Evolutionary conservation across 2,797 vertebrate genomes (phyloP), one percentile per base, ranked within the genome.

Genomic region (Anomalospiza imberbis): DNA sequence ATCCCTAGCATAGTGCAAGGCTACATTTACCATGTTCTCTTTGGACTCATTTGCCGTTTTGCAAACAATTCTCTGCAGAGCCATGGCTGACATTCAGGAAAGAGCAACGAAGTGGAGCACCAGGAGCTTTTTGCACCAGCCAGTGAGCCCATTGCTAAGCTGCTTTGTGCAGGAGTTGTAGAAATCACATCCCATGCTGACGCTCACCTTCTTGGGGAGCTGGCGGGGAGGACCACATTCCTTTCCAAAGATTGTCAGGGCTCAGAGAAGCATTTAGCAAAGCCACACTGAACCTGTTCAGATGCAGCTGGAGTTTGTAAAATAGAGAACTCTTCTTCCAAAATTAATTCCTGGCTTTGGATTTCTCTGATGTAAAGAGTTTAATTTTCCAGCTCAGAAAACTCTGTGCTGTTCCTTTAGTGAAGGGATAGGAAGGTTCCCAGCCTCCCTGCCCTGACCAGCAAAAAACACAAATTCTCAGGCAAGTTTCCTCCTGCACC

Each of bases 311-410:
- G 50, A 91, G 53, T 78, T 81, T 55, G 34, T 65, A 86, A 91
- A 90, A 91, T 47, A 68, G 77, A 54, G 74, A 92, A 71, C 61
- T 55, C 79, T 86, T 92, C 92, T 91, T 89, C 89, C 85, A 70
- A 83, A 95, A 91, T 94, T 85, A 93, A 92, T 93, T 91, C 83
- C 66, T 81, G 84, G 55, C 75, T 89, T 94, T 84, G 66, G 74
- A 92, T 93, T 90, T 3, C 4, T 66, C 66, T 91, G 55, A 85
- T 88, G 79, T 87, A 76, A 68, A 91, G 36, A 77, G 66, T 91
- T 74, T 95, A 95, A 93, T 96, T 96, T 96, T 96, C 93, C 92
- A 95, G 78, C 85, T 91, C 94, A 95, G 78, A 88, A 89, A 96
- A 85, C 66, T 54, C 88, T 51, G 29, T 38, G 29, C 55, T 62